These are phyloP conservation scores for Doryteuthis pealeii DNA, from an alignment of 1,140 invertebrate genomes.

Conservation along the genomic window DNA sequence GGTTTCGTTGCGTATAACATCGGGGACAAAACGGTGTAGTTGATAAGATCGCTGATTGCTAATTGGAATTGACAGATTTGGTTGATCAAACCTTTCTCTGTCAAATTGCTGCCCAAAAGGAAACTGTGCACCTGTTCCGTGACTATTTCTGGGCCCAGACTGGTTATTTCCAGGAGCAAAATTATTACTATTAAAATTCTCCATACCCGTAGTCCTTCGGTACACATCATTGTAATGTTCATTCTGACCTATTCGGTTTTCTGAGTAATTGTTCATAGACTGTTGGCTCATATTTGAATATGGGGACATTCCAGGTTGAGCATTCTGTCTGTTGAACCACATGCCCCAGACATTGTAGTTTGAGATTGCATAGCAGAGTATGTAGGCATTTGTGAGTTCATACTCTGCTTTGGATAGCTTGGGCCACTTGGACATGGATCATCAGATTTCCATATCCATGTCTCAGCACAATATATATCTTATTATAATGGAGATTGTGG, in stretches of 20 bases:
- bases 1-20: too few relatives aligned
- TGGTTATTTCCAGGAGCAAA: conserved; percentile 10
- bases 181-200: conserved; percentile 9
- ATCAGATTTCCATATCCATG: too few relatives aligned
- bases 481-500: too few relatives aligned
- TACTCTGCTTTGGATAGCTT: conserved; percentile 20
- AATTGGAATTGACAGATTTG: too few relatives aligned
- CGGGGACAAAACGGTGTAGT: too few relatives aligned
- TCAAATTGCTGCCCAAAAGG: conserved; percentile 38
- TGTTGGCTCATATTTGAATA: conserved; percentile 21
- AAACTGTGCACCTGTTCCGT: conserved; percentile 21
- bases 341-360: conserved; percentile 9
- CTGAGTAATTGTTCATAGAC: conserved; percentile 5
- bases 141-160: conserved; percentile 13
- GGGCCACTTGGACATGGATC: conserved; percentile 37
- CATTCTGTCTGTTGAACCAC: conserved; percentile 5
- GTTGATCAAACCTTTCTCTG: conserved; percentile 25
- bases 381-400: conserved; percentile 30
- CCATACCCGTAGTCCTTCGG: conserved; percentile 13
- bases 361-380: conserved; percentile 34
- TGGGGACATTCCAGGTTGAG: conserved; percentile 19
- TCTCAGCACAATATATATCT: too few relatives aligned
- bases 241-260: conserved; percentile 11
- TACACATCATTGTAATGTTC: conserved; percentile 13
- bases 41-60: too few relatives aligned